These are phyloP conservation scores for Episyrphus balteatus DNA, from an alignment of 1,140 invertebrate genomes.

Conservation along the genomic window DNA sequence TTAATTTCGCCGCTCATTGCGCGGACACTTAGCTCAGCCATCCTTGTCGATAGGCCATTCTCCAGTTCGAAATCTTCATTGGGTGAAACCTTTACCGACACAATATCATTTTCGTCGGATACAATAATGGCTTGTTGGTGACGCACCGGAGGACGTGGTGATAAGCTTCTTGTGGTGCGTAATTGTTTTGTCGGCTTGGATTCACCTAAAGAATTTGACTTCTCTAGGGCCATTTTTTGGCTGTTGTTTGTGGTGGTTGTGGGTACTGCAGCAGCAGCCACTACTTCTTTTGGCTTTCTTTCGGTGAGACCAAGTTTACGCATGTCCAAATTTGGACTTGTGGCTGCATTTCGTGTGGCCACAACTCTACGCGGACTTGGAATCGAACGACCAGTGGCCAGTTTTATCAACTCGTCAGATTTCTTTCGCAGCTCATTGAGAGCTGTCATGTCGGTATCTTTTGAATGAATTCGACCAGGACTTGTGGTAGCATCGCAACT, in stretches of 20 bases:
- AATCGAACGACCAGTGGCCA: not conserved
- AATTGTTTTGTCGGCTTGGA: conserved; percentile 5
- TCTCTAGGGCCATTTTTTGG: conserved; percentile 3
- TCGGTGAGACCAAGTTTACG: conserved; percentile 1
- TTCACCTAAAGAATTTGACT: conserved; percentile 9
- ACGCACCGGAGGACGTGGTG: conserved; percentile 8
- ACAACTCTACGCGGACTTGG: conserved; percentile 1
- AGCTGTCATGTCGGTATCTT: not conserved
- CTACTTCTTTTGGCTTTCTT: not conserved
- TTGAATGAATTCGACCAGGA: not conserved
- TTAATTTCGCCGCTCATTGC: not conserved
- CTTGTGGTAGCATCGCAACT: conserved; percentile 2
- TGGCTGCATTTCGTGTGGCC: conserved; percentile 9
- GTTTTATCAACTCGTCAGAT: not conserved
- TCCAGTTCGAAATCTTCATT: not conserved
- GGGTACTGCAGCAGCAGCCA: not conserved
- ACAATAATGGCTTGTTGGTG: conserved; percentile 9
- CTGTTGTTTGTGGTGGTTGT: not conserved
- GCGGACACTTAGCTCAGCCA: not conserved
- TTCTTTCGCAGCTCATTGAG: not conserved
- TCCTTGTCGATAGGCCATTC: not conserved
- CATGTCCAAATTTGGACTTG: conserved; percentile 8
- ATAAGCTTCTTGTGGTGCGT: conserved; percentile 8
- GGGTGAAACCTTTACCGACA: conserved; percentile 5
- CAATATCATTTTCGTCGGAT: conserved; percentile 8